Percentiles rank a stretch among this genome's conserved stretches.
Conservation (phyloP, 2,797 vertebrate species). For the Cynodonichthys magdalenae region DNA sequence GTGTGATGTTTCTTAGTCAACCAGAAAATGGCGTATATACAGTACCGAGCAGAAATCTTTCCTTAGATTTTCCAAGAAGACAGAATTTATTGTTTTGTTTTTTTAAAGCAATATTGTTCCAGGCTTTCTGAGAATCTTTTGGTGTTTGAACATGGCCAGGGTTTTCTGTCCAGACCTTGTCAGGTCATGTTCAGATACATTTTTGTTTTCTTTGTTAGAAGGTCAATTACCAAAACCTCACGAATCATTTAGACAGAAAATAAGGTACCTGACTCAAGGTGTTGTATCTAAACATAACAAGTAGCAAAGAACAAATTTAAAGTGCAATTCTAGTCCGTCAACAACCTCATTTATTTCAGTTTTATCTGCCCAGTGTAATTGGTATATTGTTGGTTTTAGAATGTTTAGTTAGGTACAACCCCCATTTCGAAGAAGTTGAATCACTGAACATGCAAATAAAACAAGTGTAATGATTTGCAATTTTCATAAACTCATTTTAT, state of each 20-base stretch:
- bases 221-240: neutral
- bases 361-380: neutral
- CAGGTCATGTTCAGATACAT: too few species aligned
- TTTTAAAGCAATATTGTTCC: neutral
- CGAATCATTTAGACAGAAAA: neutral
- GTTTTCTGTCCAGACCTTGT: too few species aligned
- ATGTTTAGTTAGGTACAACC: too few species aligned
- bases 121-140: neutral
- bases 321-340: too few species aligned
- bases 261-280: neutral
- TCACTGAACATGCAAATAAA: too few species aligned
- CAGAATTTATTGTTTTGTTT: neutral
- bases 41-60: slow-evolving; percentile 2
- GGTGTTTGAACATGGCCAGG: neutral
- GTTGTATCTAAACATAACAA: neutral
- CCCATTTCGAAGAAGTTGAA: too few species aligned
- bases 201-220: neutral
- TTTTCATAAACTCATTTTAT: too few species aligned
- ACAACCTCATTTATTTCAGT: too few species aligned
- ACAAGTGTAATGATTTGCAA: too few species aligned
- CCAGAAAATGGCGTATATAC: slow-evolving; percentile 2
- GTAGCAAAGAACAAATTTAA: neutral
- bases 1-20: slow-evolving; percentile 9
- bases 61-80: slow-evolving; percentile 1
- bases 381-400: too few species aligned